A percentile compares a stretch with the other conserved stretches of the same genome.
These are phyloP conservation scores for Scolopax mira DNA, from an alignment of 2,113 vertebrate genomes.

Conservation along the genomic window DNA sequence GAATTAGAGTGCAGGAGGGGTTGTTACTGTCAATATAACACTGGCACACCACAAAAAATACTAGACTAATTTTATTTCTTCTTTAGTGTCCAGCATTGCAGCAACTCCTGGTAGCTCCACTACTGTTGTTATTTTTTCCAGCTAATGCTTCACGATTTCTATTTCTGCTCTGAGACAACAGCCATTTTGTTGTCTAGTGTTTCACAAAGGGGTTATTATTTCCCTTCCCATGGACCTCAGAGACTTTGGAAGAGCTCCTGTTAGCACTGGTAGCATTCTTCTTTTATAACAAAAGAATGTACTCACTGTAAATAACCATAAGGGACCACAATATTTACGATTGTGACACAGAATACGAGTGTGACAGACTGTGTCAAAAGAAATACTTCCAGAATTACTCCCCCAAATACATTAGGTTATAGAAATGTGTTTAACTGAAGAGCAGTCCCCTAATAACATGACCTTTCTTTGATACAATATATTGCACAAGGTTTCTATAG, in stretches of 20 bases:
- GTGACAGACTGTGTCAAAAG: not conserved
- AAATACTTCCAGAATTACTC: not conserved
- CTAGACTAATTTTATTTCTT: not conserved
- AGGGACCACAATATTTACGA: not conserved
- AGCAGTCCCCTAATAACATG: not conserved
- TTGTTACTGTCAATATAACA: not conserved
- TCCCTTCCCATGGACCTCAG: not conserved
- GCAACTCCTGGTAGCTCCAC: not conserved
- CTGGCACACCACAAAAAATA: not conserved
- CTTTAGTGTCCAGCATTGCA: not conserved
- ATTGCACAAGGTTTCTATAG: not conserved
- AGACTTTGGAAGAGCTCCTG: constrained; percentile 30
- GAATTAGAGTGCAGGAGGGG: not conserved
- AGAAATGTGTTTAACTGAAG: not conserved
- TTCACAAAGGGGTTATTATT: constrained; percentile 60
- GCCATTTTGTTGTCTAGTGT: constrained; percentile 47
- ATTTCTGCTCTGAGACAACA: constrained; percentile 29
- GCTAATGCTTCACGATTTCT: constrained; percentile 11
- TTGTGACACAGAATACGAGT: not conserved
- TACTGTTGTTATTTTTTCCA: not conserved
- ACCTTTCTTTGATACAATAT: not conserved
- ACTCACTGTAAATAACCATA: not conserved
- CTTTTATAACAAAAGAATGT: constrained; percentile 2
- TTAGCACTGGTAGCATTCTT: not conserved
- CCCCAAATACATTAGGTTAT: not conserved